phyloP scores from a whole-genome alignment of 2,888 invertebrate species.

The Machimus atricapillus region DNA sequence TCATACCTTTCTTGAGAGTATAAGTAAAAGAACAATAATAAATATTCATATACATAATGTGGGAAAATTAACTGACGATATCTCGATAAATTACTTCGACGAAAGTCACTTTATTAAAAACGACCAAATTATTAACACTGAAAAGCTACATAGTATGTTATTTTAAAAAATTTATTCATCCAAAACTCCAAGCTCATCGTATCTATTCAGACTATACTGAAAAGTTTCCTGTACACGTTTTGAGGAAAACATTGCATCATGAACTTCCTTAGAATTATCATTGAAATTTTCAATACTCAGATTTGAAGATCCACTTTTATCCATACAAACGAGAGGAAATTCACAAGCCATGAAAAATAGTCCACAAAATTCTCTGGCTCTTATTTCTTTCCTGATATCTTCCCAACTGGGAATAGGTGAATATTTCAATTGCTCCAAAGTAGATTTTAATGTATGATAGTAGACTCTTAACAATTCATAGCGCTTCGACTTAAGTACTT shows the following conservation, averaged over 20 bases:
- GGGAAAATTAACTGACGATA: not conserved
- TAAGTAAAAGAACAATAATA: not conserved
- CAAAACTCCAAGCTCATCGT: slow-evolving; percentile 57
- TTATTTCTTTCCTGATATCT: slow-evolving; percentile 45
- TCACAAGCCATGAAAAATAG: slow-evolving; percentile 48
- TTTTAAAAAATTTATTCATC: slow-evolving; percentile 47
- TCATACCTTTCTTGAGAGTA: not conserved
- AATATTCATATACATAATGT: not conserved
- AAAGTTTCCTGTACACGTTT: slow-evolving; percentile 57
- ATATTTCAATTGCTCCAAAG: slow-evolving; percentile 50
- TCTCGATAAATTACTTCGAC: too few relatives aligned
- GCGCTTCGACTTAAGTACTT: slow-evolving; percentile 44
- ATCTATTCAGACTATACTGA: slow-evolving; percentile 55
- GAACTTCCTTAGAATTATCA: slow-evolving; percentile 51
- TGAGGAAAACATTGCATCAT: slow-evolving; percentile 58
- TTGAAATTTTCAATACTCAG: slow-evolving; percentile 47
- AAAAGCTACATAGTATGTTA: not conserved
- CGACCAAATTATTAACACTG: not conserved
- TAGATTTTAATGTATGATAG: slow-evolving; percentile 41
- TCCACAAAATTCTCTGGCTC: slow-evolving; percentile 48
- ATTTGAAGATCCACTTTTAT: slow-evolving; percentile 45
- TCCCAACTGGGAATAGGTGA: slow-evolving; percentile 46
- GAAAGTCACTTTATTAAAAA: not conserved
- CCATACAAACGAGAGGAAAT: slow-evolving; percentile 48
- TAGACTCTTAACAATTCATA: slow-evolving; percentile 44